phyloP scores from a whole-genome alignment of 1,140 invertebrate species.

The Colletes latitarsis region DNA sequence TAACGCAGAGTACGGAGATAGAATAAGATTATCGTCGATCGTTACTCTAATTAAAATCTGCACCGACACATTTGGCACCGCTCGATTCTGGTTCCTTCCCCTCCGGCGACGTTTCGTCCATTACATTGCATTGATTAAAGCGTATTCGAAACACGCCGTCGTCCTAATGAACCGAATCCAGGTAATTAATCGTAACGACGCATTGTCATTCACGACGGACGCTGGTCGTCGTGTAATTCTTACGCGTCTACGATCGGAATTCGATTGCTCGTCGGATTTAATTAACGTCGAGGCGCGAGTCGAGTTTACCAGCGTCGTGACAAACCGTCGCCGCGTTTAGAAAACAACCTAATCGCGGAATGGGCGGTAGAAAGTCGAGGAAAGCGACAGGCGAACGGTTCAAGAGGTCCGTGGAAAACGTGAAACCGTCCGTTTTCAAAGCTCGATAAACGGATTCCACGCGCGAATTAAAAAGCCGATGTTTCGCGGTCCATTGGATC shows the following conservation, averaged over 20 bases:
- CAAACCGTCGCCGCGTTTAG: no score
- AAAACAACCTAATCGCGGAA: not conserved
- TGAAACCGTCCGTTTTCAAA: not conserved
- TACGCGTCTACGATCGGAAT: constrained; percentile 33
- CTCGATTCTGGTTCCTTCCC: not conserved
- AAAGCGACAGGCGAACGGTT: not conserved
- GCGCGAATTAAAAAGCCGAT: not conserved
- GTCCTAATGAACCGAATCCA: constrained; percentile 41
- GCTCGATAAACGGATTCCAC: constrained; percentile 1
- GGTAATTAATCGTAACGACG: constrained; percentile 42
- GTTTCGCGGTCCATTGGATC: not conserved
- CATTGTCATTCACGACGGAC: constrained; percentile 31
- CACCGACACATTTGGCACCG: no score
- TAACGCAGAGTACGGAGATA: no score
- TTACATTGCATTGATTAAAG: constrained; percentile 43
- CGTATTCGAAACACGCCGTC: constrained; percentile 26
- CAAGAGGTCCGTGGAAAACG: not conserved
- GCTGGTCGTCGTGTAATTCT: constrained; percentile 24
- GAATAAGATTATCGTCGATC: no score
- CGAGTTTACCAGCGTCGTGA: not conserved
- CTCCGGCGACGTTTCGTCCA: not conserved
- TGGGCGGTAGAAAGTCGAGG: no score
- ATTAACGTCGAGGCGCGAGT: constrained; percentile 20
- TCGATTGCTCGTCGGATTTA: constrained; percentile 10
- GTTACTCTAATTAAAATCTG: no score